Percentiles rank a stretch among this genome's conserved stretches.
These are phyloP conservation scores for Anthonomus grandis DNA, from an alignment of 1,140 invertebrate species.

Conservation along the genomic window DNA sequence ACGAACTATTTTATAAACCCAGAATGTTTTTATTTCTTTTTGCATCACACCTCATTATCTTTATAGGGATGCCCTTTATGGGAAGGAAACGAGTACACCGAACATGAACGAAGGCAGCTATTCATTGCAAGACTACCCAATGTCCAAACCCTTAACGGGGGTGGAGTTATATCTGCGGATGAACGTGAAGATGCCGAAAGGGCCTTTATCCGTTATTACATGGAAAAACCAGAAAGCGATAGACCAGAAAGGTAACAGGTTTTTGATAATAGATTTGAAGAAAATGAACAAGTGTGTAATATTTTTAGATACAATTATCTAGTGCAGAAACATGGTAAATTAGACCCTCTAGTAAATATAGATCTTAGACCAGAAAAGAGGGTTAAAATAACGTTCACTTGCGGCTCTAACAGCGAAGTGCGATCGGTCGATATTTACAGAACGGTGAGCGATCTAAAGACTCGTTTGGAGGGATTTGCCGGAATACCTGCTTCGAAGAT, in stretches of 20 bases:
- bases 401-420: slow-evolving; percentile 70
- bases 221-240: slow-evolving; percentile 79
- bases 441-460: slow-evolving; percentile 75
- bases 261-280: no score
- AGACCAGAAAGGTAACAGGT: slow-evolving; percentile 69
- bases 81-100: slow-evolving; percentile 75
- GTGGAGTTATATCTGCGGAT: slow-evolving; percentile 75
- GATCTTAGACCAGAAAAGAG: slow-evolving; percentile 81
- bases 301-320: slow-evolving; percentile 73
- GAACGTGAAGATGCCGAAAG: slow-evolving; percentile 90
- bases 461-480: slow-evolving; percentile 72
- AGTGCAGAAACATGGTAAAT: slow-evolving; percentile 75
- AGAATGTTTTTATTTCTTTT: no score
- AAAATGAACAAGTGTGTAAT: slow-evolving; percentile 4
- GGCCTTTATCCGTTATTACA: slow-evolving; percentile 88
- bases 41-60: no score
- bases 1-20: no score
- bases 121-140: slow-evolving; percentile 84
- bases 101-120: slow-evolving; percentile 81
- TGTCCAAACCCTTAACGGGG: slow-evolving; percentile 82
- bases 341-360: slow-evolving; percentile 82
- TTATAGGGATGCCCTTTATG: slow-evolving; percentile 61
- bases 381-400: slow-evolving; percentile 79
- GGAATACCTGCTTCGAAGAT: slow-evolving; percentile 78
- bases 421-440: slow-evolving; percentile 73